Conservation (phyloP, 2,888 invertebrate species). For the Leptura quadrifasciata region DNA sequence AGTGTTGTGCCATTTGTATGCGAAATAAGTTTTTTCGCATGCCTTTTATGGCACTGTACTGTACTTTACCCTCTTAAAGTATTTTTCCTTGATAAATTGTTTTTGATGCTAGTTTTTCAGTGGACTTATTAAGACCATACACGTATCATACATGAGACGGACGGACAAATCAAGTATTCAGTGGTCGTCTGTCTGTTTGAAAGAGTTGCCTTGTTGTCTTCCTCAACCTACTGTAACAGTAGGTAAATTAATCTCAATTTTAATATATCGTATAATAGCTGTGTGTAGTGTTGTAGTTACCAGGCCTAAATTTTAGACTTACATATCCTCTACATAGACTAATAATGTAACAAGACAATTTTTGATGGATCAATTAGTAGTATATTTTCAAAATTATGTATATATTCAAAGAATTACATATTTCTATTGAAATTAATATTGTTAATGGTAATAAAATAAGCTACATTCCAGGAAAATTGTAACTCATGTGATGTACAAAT, state of each 20-base stretch:
- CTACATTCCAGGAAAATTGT: constrained; percentile 60
- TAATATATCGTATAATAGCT: constrained; percentile 40
- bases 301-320: constrained; percentile 59
- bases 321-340: constrained; percentile 60
- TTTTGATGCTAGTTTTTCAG: constrained; percentile 28
- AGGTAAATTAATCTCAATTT: constrained; percentile 36
- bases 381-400: constrained; percentile 61
- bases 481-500: constrained; percentile 67
- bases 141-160: constrained; percentile 42
- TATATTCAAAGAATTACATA: constrained; percentile 50
- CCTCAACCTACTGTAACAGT: constrained; percentile 59
- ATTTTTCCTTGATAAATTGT: constrained; percentile 23
- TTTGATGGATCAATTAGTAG: constrained; percentile 58
- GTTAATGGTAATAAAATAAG: constrained; percentile 55
- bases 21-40: no score
- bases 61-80: neutral
- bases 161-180: constrained; percentile 45
- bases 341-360: constrained; percentile 55
- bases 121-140: constrained; percentile 28
- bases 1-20: no score
- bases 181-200: constrained; percentile 49
- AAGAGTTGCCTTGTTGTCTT: constrained; percentile 71
- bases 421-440: constrained; percentile 59
- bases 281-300: constrained; percentile 59
- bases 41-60: neutral